Evolutionary conservation across 1,140 invertebrate species (phyloP).

Genomic region (Temnothorax longispinosus): DNA sequence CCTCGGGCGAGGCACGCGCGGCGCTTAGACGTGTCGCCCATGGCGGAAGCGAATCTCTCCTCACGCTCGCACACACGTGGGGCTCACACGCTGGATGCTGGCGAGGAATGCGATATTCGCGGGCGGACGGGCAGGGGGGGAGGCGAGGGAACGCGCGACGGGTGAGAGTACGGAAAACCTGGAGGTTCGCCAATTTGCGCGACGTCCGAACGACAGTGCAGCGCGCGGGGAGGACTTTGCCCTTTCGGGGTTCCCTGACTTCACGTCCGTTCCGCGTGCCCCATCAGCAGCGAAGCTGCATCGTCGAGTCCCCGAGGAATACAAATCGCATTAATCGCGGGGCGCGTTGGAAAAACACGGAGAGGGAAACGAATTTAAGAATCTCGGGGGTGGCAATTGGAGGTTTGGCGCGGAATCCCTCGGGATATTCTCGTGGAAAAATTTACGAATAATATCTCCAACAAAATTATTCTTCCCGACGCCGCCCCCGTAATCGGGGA

Average conservation of each 20-base stretch:
- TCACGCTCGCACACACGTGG: conserved; percentile 26
- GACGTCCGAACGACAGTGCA: conserved; percentile 66
- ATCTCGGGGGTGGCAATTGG: neutral
- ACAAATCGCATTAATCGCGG: conserved; percentile 13
- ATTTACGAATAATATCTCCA: neutral
- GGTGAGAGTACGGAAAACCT: conserved; percentile 69
- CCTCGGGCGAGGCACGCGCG: conserved; percentile 25
- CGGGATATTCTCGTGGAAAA: neutral
- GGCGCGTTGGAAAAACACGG: neutral
- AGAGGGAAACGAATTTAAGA: neutral
- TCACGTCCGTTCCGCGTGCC: conserved; percentile 12
- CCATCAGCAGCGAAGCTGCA: neutral
- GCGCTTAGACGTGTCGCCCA: neutral
- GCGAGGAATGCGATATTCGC: conserved; percentile 68
- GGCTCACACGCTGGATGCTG: conserved; percentile 41
- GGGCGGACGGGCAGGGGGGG: neutral
- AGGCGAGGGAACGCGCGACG: conserved; percentile 33
- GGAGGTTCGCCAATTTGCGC: conserved; percentile 74
- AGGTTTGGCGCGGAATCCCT: neutral
- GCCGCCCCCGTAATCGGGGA: neutral
- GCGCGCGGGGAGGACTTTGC: conserved; percentile 64
- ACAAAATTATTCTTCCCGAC: neutral
- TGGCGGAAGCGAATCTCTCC: conserved; percentile 55
- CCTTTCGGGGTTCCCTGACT: conserved; percentile 67
- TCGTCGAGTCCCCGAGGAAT: neutral